A percentile compares a stretch with the other conserved stretches of the same genome.
phyloP scores from a whole-genome alignment of 2,888 invertebrate genomes.

The Lasius platythorax region DNA sequence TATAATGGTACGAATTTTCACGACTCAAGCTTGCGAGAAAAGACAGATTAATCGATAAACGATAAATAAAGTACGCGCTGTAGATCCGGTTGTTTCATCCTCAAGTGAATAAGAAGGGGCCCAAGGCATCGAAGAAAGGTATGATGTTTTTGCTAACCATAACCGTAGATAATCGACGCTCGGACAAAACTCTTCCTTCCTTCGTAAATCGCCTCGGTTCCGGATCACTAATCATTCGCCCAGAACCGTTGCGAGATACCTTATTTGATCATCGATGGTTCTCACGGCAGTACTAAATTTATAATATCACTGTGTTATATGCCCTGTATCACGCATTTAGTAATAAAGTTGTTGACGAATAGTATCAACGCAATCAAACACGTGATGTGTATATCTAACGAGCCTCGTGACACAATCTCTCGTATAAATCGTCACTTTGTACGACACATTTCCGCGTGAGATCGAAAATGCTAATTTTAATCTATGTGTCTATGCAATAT shows the following conservation, averaged over 20 bases:
- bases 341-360: slow-evolving; percentile 5
- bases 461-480: neutral
- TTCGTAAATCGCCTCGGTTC: slow-evolving; percentile 45
- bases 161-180: slow-evolving; percentile 25
- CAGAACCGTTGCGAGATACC: slow-evolving; percentile 39
- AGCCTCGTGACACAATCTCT: slow-evolving; percentile 25
- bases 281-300: neutral
- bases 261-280: slow-evolving; percentile 29
- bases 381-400: slow-evolving; percentile 9
- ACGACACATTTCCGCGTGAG: neutral
- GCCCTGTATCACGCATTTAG: neutral
- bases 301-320: neutral
- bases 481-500: neutral
- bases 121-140: neutral
- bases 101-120: slow-evolving; percentile 10
- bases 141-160: slow-evolving; percentile 9
- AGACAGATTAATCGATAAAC: neutral
- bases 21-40: neutral
- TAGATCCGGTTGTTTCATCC: slow-evolving; percentile 19
- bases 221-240: slow-evolving; percentile 42
- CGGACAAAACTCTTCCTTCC: slow-evolving; percentile 30
- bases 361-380: slow-evolving; percentile 5
- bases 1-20: neutral
- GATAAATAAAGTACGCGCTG: slow-evolving; percentile 1
- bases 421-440: slow-evolving; percentile 29